phyloP scores from a whole-genome alignment of 2,113 vertebrate species.

The Ammodytes dubius region DNA sequence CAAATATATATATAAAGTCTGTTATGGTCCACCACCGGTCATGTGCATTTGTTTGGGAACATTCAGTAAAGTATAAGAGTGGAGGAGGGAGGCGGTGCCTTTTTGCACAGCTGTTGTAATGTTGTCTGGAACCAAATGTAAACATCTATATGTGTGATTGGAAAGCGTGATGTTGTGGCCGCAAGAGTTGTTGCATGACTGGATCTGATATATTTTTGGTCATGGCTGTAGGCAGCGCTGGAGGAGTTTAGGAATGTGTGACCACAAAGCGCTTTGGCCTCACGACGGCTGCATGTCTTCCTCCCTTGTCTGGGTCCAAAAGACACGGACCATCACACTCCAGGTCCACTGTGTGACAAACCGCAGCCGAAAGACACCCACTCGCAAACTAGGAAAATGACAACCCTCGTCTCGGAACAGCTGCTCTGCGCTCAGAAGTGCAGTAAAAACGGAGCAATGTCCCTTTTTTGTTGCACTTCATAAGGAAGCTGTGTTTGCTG shows the following conservation, averaged over 20 bases:
- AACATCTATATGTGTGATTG: constrained; percentile 71
- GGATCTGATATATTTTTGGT: constrained; percentile 80
- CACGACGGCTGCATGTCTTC: constrained; percentile 64
- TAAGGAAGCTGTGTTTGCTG: constrained; percentile 71
- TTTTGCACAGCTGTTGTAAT: constrained; percentile 8
- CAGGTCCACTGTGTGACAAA: constrained; percentile 81
- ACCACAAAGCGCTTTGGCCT: constrained; percentile 80
- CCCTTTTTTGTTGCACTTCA: constrained; percentile 64
- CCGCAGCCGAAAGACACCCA: constrained; percentile 82
- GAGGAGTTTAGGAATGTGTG: constrained; percentile 84
- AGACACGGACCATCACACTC: constrained; percentile 76
- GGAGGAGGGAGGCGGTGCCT: constrained; percentile 42
- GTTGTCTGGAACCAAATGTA: constrained; percentile 48
- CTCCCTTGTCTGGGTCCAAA: constrained; percentile 72
- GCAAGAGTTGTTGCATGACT: constrained; percentile 70
- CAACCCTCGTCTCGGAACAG: constrained; percentile 71
- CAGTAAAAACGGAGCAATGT: constrained; percentile 68
- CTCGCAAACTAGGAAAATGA: constrained; percentile 83
- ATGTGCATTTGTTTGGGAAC: constrained; percentile 76
- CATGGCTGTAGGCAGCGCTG: constrained; percentile 79
- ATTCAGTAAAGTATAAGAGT: constrained; percentile 28
- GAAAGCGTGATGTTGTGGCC: constrained; percentile 65
- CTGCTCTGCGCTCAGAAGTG: constrained; percentile 60
- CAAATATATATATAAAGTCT: not conserved
- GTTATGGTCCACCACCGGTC: constrained; percentile 24